A percentile compares a stretch with the other conserved stretches of the same genome.
Conservation (phyloP, 2,888 invertebrate species). For the Ferdinandea cuprea region DNA sequence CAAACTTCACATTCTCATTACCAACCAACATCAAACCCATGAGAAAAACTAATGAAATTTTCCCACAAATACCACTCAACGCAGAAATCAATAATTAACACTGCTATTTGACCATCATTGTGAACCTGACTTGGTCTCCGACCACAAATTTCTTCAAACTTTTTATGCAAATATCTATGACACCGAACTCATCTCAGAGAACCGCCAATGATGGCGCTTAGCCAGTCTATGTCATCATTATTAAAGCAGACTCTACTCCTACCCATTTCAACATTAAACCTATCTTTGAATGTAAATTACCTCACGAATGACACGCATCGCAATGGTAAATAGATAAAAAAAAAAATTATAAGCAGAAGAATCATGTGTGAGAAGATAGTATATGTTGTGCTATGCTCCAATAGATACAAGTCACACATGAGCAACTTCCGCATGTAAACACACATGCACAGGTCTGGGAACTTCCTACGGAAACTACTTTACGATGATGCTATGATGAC, state of each 20-base stretch:
- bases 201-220: background rate
- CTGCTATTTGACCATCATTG: background rate
- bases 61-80: background rate
- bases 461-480: slow-evolving; percentile 70
- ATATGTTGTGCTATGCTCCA: no score
- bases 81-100: slow-evolving; percentile 27
- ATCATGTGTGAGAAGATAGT: slow-evolving; percentile 59
- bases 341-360: slow-evolving; percentile 10
- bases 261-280: slow-evolving; percentile 26
- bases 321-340: background rate
- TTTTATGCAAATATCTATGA: slow-evolving; percentile 1
- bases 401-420: slow-evolving; percentile 66
- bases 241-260: slow-evolving; percentile 9
- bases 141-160: background rate
- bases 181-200: background rate
- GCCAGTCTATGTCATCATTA: background rate
- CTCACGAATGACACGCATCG: background rate
- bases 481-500: slow-evolving; percentile 41
- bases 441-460: slow-evolving; percentile 48
- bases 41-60: background rate
- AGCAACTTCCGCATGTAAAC: slow-evolving; percentile 54
- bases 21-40: background rate
- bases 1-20: background rate
- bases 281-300: slow-evolving; percentile 54
- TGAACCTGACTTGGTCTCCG: background rate